Conservation (phyloP, 2,113 vertebrate genomes). For the Collichthys lucidus region DNA sequence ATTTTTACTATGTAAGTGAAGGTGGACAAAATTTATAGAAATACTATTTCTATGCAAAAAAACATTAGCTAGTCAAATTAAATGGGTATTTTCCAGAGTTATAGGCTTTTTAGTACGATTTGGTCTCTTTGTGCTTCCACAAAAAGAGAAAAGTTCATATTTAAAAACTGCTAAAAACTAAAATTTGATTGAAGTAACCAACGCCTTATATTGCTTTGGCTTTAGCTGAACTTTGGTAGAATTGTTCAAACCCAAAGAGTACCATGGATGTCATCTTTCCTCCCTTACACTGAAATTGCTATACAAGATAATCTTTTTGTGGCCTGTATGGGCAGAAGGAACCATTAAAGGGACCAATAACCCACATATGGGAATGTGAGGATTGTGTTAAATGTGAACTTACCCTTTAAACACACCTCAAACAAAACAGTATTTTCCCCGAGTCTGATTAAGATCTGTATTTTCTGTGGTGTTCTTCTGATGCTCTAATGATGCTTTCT, state of each 20-base stretch:
- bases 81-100: background rate
- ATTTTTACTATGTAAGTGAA: background rate
- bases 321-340: background rate
- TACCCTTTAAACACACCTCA: background rate
- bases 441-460: background rate
- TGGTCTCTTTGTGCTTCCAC: background rate
- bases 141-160: background rate
- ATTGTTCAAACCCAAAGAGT: background rate
- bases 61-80: too few relatives aligned
- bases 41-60: background rate
- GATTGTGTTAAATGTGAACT: background rate
- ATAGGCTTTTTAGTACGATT: background rate
- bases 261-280: background rate
- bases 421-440: slow-evolving; percentile 6
- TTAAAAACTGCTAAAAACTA: background rate
- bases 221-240: background rate
- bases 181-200: background rate
- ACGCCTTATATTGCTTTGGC: background rate
- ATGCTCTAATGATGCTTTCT: background rate
- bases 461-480: background rate
- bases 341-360: background rate
- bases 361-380: background rate
- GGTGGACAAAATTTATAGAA: background rate
- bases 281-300: background rate
- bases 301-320: background rate